These are phyloP conservation scores for Melanostigma gelatinosum DNA, from an alignment of 2,113 vertebrate species.

Conservation along the genomic window DNA sequence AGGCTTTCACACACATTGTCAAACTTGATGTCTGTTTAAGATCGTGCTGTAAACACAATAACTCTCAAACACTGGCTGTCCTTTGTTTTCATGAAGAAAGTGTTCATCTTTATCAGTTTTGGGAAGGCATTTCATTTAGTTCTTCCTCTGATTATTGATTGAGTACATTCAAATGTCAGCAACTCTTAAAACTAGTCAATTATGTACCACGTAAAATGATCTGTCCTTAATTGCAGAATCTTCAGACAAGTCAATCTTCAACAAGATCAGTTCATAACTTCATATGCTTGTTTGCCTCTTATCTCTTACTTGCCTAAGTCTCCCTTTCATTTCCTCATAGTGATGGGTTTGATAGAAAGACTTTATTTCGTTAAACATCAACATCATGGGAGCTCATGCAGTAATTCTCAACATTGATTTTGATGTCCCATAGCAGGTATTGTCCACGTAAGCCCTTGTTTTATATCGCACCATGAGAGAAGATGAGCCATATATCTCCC, in stretches of 20 bases:
- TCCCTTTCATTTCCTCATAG: slow-evolving; percentile 9
- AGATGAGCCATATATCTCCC: not conserved
- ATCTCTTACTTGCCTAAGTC: not conserved
- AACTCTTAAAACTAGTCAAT: not conserved
- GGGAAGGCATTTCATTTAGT: not conserved
- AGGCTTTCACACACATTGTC: not conserved
- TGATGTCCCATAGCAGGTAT: not conserved
- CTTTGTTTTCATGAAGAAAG: not conserved
- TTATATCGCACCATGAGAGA: not conserved
- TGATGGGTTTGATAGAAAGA: not conserved
- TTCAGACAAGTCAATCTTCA: not conserved
- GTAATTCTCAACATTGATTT: slow-evolving; percentile 19
- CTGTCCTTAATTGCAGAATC: slow-evolving; percentile 11
- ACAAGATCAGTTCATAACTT: not conserved
- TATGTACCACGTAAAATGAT: not conserved
- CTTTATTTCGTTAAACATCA: not conserved
- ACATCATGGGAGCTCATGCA: not conserved
- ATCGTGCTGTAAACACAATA: not conserved
- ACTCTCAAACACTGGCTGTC: not conserved
- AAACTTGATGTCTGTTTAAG: not conserved
- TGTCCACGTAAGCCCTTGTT: not conserved
- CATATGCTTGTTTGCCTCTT: not conserved
- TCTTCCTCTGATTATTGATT: not conserved
- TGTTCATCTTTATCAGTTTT: not conserved
- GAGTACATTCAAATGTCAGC: slow-evolving; percentile 2